These are phyloP conservation scores for Tetropium fuscum DNA, from an alignment of 2,888 invertebrate species.

Conservation along the genomic window DNA sequence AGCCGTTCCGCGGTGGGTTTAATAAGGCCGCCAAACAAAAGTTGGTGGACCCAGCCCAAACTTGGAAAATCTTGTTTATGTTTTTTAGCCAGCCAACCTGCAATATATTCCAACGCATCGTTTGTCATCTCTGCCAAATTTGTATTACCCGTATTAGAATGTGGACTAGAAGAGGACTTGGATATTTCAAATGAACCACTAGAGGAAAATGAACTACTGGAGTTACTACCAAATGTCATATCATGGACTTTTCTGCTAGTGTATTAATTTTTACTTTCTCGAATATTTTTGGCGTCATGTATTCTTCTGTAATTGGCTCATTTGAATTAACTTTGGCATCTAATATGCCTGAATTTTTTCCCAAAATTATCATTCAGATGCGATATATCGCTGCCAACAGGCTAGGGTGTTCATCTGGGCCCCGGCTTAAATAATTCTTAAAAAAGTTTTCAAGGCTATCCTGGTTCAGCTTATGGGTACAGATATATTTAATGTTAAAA, in stretches of 20 bases:
- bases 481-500: constrained; percentile 1
- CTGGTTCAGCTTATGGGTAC: constrained; percentile 14
- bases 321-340: not conserved
- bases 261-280: too few relatives aligned
- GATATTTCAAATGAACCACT: too few relatives aligned
- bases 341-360: constrained; percentile 17
- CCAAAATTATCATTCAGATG: constrained; percentile 13
- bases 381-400: constrained; percentile 10
- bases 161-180: too few relatives aligned
- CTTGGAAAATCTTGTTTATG: not conserved
- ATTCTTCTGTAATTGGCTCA: too few relatives aligned
- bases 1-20: not conserved
- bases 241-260: too few relatives aligned
- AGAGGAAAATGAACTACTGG: too few relatives aligned
- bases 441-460: constrained; percentile 16
- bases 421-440: constrained; percentile 5
- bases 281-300: too few relatives aligned
- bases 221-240: too few relatives aligned
- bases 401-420: constrained; percentile 18
- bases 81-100: not conserved
- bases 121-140: too few relatives aligned
- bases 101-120: constrained; percentile 5
- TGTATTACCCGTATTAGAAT: too few relatives aligned
- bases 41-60: not conserved
- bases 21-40: not conserved